Evolutionary conservation across 2,888 invertebrate species (phyloP).

Genomic region (Acronicta aceris): DNA sequence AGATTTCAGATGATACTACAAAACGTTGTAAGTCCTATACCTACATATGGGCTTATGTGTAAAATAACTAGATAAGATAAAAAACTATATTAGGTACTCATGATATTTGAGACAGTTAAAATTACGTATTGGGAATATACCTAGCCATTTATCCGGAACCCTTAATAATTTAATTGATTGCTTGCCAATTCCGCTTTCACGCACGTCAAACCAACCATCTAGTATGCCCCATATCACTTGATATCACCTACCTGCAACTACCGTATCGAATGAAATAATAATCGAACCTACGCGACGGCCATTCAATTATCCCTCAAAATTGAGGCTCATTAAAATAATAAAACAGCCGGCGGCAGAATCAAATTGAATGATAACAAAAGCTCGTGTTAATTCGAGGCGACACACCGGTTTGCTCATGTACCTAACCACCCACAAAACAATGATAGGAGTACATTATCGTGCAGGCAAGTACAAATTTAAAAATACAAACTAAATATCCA

Average conservation of each 20-base stretch:
- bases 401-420: slow-evolving; percentile 67
- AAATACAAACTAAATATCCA: slow-evolving; percentile 4
- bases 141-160: background rate
- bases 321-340: slow-evolving; percentile 89
- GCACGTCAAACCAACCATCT: slow-evolving; percentile 1
- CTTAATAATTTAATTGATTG: background rate
- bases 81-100: too few relatives aligned
- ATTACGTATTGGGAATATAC: background rate
- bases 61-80: too few relatives aligned
- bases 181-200: slow-evolving; percentile 4
- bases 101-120: background rate
- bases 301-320: slow-evolving; percentile 88
- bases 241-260: slow-evolving; percentile 34
- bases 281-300: slow-evolving; percentile 80
- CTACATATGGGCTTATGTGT: too few relatives aligned
- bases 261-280: slow-evolving; percentile 80
- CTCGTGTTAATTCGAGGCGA: slow-evolving; percentile 82
- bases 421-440: slow-evolving; percentile 14
- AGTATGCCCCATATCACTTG: slow-evolving; percentile 10
- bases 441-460: slow-evolving; percentile 29
- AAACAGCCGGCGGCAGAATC: slow-evolving; percentile 85
- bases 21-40: too few relatives aligned
- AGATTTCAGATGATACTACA: too few relatives aligned
- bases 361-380: slow-evolving; percentile 89
- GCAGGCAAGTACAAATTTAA: slow-evolving; percentile 19